Conservation (phyloP, 2,113 vertebrate genomes). For the Rhinogobius similis region DNA sequence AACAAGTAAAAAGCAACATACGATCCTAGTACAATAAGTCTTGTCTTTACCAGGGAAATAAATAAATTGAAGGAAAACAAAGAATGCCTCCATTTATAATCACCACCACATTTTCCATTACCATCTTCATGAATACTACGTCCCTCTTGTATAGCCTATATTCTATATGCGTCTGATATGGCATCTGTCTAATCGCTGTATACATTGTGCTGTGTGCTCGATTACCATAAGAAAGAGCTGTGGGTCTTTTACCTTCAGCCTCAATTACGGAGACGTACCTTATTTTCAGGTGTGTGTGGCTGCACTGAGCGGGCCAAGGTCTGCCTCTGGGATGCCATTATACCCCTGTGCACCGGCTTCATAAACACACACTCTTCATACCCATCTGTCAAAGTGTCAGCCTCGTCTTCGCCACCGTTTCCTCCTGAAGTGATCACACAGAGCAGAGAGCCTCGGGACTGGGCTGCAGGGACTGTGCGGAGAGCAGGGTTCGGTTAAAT, state of each 20-base stretch:
- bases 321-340: conserved; percentile 57
- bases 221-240: conserved; percentile 57
- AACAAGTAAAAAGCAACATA: too few species aligned
- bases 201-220: conserved; percentile 11
- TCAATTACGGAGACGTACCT: conserved; percentile 37
- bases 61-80: not conserved
- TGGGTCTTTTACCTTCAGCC: conserved; percentile 44
- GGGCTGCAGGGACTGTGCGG: not conserved
- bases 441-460: conserved; percentile 2
- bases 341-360: conserved; percentile 39
- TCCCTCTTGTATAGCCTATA: conserved; percentile 25
- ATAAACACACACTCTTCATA: conserved; percentile 31
- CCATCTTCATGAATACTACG: conserved; percentile 27
- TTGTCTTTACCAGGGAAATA: not conserved
- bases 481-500: not conserved
- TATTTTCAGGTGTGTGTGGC: conserved; percentile 31
- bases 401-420: conserved; percentile 29
- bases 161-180: conserved; percentile 27
- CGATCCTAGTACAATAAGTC: too few species aligned
- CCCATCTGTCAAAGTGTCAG: conserved; percentile 62
- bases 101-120: conserved; percentile 34
- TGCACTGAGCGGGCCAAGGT: conserved; percentile 43
- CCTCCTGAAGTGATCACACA: conserved; percentile 20
- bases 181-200: conserved; percentile 20
- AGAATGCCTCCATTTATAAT: not conserved